These are phyloP conservation scores for Paramormyrops hopkinsi DNA, from an alignment of 2,797 vertebrate genomes.

Conservation along the genomic window DNA sequence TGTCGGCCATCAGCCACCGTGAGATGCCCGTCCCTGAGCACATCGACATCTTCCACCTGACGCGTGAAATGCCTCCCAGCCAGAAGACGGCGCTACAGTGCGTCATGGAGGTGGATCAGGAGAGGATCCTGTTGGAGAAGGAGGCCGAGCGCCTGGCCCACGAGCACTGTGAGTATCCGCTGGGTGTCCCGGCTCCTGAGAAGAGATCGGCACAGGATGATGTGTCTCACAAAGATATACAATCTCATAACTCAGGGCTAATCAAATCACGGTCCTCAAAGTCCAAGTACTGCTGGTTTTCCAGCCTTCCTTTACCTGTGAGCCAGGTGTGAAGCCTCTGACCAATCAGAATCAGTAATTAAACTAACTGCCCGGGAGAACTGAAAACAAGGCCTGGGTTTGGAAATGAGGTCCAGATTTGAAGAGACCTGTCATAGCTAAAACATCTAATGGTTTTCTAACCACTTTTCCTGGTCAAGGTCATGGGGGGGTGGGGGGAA, in stretches of 20 bases:
- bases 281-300: not conserved
- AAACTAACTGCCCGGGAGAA: not conserved
- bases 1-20: conserved; percentile 87
- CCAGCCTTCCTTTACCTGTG: not conserved
- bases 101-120: conserved; percentile 93
- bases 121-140: conserved; percentile 85
- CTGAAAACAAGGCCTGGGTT: not conserved
- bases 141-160: conserved; percentile 88
- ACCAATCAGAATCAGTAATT: not conserved
- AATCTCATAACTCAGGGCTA: not conserved
- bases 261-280: not conserved
- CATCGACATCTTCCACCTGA: conserved; percentile 97
- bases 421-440: not conserved
- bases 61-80: conserved; percentile 91
- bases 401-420: not conserved
- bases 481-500: no score
- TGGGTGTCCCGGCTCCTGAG: not conserved
- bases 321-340: not conserved
- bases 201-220: not conserved
- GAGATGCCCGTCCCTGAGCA: conserved; percentile 95
- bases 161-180: conserved; percentile 77
- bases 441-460: not conserved
- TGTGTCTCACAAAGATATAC: not conserved
- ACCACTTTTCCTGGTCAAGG: not conserved
- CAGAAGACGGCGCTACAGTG: conserved; percentile 88